Base-by-base conservation (phyloP, 2,113 vertebrate species). In the Poeciliopsis prolifica region DNA sequence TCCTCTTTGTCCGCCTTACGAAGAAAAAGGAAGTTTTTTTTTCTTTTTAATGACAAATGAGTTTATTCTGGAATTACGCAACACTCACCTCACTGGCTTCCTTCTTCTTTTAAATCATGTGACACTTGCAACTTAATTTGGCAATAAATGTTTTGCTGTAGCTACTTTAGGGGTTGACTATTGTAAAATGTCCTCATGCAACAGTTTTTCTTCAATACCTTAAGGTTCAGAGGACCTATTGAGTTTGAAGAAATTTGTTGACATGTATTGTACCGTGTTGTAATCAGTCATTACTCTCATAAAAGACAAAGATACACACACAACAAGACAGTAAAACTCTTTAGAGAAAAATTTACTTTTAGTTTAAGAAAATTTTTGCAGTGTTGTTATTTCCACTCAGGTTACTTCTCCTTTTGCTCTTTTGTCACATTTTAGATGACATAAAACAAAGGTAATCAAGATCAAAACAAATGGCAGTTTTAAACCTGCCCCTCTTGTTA, bases 61-160 rank as follows among this genome's bases (percentile, higher is more conserved):
- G 82, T 73, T 90, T 82, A 87, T 77, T 83, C 60, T 85, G 69
- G 78, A 78, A 82, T 89, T 88, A 89, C 83, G 83, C 92, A 92
- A 87, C 70, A 10, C 26, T 73, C 68, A 44, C 42, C 67, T 61
- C 70, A 54, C 37, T 26, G 40, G 40, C 65, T 31, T 77, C 73
- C 17, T 8, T 74, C 68, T 85, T 86, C 79, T 80, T 89, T 48
- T 2, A n/a, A 70, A 70, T 74, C 84, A 86, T 84, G 82, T 84
- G 80, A 86, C 77, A 62, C 0, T 75, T 28, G 22, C 40, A 76
- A 28, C 42, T 68, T 30, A 5, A 6, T 40, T 65, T 9, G 78
- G 64, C 42, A 58, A 14, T 28, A 9, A 14, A n/a, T 24, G 2
- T 58, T 19, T 82, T 60, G 70, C 4, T 67, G 58, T 61, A 68